Evolutionary conservation across 2,797 vertebrate genomes (phyloP).

Genomic region (Philypnodon macrostomus): DNA sequence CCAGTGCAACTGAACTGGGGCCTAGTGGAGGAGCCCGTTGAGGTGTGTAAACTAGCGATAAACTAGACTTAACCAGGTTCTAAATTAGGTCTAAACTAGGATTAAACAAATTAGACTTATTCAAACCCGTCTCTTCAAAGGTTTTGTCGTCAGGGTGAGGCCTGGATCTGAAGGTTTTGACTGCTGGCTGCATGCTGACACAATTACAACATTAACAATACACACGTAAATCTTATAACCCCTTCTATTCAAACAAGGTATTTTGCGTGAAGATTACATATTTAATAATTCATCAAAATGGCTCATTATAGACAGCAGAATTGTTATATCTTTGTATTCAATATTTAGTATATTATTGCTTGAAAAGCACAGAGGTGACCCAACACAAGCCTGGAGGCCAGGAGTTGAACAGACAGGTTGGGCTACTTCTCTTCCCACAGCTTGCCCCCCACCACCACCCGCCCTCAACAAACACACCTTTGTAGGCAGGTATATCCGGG

Average conservation of each 20-base stretch:
- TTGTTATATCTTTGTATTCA: constrained; percentile 6
- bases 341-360: constrained; percentile 3
- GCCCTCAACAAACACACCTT: constrained; percentile 48
- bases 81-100: no score
- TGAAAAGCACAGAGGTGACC: constrained; percentile 10
- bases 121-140: no score
- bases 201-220: constrained; percentile 2
- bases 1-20: no score
- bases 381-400: constrained; percentile 13
- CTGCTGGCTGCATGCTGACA: neutral
- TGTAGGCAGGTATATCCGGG: constrained; percentile 29
- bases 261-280: neutral
- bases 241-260: no score
- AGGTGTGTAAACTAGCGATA: no score
- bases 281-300: neutral
- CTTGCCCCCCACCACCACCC: constrained; percentile 13
- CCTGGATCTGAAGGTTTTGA: no score
- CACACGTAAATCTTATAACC: neutral
- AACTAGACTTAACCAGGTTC: no score
- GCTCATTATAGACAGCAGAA: neutral
- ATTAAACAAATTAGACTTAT: no score
- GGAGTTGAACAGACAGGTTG: constrained; percentile 44
- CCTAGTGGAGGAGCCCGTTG: no score
- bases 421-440: constrained; percentile 50
- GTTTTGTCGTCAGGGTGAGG: no score